A percentile compares a stretch with the other conserved stretches of the same genome.
Conservation (phyloP, 1,140 invertebrate species). For the Ganaspis sp. region DNA sequence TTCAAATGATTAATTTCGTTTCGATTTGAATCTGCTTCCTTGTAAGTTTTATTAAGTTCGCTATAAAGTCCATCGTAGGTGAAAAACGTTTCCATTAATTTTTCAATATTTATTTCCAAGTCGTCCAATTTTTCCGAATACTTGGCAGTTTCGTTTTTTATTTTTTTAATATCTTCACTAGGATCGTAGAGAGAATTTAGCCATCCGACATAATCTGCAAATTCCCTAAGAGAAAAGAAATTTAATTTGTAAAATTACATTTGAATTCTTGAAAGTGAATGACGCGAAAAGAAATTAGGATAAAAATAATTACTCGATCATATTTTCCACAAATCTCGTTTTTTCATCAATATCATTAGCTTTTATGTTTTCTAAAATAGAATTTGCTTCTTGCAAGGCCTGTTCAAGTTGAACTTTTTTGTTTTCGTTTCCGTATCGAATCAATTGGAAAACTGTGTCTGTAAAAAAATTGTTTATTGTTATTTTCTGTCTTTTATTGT, state of each 20-base stretch:
- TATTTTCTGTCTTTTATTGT: too few species aligned
- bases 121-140: conserved; percentile 66
- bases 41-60: conserved; percentile 61
- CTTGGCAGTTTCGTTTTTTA: conserved; percentile 62
- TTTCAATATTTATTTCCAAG: conserved; percentile 62
- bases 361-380: conserved; percentile 78
- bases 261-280: too few species aligned
- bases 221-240: conserved; percentile 48
- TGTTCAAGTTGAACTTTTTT: conserved; percentile 79
- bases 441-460: conserved; percentile 72
- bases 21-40: conserved; percentile 50
- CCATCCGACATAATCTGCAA: conserved; percentile 66
- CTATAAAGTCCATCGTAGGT: conserved; percentile 68
- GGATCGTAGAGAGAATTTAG: conserved; percentile 71
- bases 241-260: conserved; percentile 14
- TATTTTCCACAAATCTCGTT: conserved; percentile 71
- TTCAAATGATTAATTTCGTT: conserved; percentile 54
- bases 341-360: conserved; percentile 73
- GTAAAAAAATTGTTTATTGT: not conserved
- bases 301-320: conserved; percentile 69
- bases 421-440: conserved; percentile 77
- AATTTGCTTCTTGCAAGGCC: conserved; percentile 78
- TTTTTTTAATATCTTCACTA: conserved; percentile 68
- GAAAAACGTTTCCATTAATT: conserved; percentile 67
- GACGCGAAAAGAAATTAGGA: too few species aligned